phyloP scores from a whole-genome alignment of 1,140 invertebrate species.

The Elymnias hypermnestra region DNA sequence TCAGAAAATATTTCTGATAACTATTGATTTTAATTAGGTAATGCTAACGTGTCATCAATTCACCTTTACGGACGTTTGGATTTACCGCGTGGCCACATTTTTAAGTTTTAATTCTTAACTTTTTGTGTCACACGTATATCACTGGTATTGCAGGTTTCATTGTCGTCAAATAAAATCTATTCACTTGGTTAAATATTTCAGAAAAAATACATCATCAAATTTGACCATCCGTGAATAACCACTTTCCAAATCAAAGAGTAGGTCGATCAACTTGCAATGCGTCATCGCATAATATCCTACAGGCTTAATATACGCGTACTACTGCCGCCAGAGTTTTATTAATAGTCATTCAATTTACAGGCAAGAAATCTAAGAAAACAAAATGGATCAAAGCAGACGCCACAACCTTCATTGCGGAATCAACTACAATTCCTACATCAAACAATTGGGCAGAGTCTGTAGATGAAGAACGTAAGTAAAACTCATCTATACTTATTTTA shows the following conservation, averaged over 20 bases:
- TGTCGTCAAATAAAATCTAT: no score
- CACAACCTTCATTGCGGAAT: conserved; percentile 70
- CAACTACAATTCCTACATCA: conserved; percentile 58
- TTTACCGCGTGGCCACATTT: conserved; percentile 76
- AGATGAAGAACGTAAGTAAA: conserved; percentile 71
- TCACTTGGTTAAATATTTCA: conserved; percentile 8
- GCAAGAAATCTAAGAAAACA: conserved; percentile 75
- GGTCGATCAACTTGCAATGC: conserved; percentile 67
- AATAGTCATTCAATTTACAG: conserved; percentile 38
- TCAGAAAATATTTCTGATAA: conserved; percentile 18
- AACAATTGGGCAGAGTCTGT: conserved; percentile 69
- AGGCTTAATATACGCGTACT: not conserved
- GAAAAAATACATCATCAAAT: conserved; percentile 28
- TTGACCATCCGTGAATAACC: conserved; percentile 42
- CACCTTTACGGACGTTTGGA: conserved; percentile 69
- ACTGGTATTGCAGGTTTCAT: no score
- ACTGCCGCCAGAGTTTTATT: conserved; percentile 9
- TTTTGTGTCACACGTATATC: conserved; percentile 13
- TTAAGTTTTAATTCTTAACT: conserved; percentile 42
- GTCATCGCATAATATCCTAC: conserved; percentile 48
- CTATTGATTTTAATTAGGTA: conserved; percentile 19
- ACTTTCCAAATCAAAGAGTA: conserved; percentile 63
- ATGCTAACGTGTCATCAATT: conserved; percentile 74
- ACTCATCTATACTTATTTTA: no score
- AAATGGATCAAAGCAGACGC: conserved; percentile 72